phyloP scores from a whole-genome alignment of 2,113 vertebrate genomes.

The Pantherophis guttatus region DNA sequence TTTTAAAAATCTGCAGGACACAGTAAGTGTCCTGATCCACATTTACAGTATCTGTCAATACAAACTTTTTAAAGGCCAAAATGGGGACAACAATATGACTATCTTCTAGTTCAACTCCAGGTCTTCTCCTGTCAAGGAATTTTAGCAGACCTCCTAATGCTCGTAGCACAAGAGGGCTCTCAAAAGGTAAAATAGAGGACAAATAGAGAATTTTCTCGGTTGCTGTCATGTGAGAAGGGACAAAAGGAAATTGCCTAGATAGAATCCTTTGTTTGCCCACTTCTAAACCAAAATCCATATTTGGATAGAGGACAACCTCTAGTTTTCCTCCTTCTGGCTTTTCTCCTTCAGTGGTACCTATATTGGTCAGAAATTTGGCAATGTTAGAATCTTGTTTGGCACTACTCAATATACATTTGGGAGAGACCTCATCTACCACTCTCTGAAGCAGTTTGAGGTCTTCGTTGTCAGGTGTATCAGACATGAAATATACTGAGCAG shows the following conservation, averaged over 20 bases:
- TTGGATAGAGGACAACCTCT: slow-evolving; percentile 86
- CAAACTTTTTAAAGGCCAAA: slow-evolving; percentile 86
- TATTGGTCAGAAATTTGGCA: slow-evolving; percentile 75
- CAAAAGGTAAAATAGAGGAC: slow-evolving; percentile 87
- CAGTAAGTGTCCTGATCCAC: slow-evolving; percentile 69
- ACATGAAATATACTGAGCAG: slow-evolving; percentile 84
- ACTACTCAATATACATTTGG: slow-evolving; percentile 84
- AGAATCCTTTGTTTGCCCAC: slow-evolving; percentile 89
- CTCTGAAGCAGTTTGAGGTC: slow-evolving; percentile 80
- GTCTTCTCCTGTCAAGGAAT: slow-evolving; percentile 87
- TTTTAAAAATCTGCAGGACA: slow-evolving; percentile 96
- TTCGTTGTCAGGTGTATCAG: slow-evolving; percentile 78
- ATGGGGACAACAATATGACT: slow-evolving; percentile 81
- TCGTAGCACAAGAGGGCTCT: slow-evolving; percentile 85
- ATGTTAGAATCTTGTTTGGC: slow-evolving; percentile 88
- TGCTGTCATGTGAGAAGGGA: slow-evolving; percentile 80
- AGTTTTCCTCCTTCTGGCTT: slow-evolving; percentile 59
- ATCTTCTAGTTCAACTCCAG: slow-evolving; percentile 91
- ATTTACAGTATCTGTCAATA: slow-evolving; percentile 75
- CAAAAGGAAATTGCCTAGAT: slow-evolving; percentile 82
- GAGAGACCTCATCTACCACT: slow-evolving; percentile 84
- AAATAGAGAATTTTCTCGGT: slow-evolving; percentile 86
- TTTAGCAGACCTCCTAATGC: slow-evolving; percentile 89
- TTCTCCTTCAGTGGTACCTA: slow-evolving; percentile 64
- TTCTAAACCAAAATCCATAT: slow-evolving; percentile 87